A percentile compares a stretch with the other conserved stretches of the same genome.
These are phyloP conservation scores for Cactoblastis cactorum DNA, from an alignment of 2,888 invertebrate genomes.

Conservation along the genomic window DNA sequence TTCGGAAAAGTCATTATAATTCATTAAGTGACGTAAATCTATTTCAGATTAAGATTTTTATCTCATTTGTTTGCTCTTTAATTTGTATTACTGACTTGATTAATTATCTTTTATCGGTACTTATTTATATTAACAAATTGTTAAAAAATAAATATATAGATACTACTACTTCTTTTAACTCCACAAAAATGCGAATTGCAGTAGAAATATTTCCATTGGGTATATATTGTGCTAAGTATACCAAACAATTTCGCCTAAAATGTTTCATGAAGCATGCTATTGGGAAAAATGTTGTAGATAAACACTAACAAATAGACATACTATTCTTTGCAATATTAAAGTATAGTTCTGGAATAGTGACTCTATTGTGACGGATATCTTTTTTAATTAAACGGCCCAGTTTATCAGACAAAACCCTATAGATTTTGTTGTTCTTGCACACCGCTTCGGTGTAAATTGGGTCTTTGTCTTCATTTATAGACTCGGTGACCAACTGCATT, in stretches of 20 bases:
- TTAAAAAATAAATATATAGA: not conserved
- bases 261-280: constrained; percentile 30
- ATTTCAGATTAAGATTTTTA: not conserved
- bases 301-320: too few species aligned
- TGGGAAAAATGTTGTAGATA: constrained; percentile 24
- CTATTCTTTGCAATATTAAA: too few species aligned
- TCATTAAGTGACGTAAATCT: too few species aligned
- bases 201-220: constrained; percentile 11
- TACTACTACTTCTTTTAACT: too few species aligned
- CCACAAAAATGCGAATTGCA: constrained; percentile 10
- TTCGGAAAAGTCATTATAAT: too few species aligned
- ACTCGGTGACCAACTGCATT: not conserved
- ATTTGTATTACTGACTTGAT: not conserved
- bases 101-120: not conserved
- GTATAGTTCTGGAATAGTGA: too few species aligned
- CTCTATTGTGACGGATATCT: too few species aligned
- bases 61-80: not conserved
- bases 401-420: not conserved
- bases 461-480: constrained; percentile 13
- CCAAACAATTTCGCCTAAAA: constrained; percentile 31
- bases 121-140: not conserved
- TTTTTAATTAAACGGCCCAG: constrained; percentile 13
- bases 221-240: constrained; percentile 22
- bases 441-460: constrained; percentile 3
- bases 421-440: constrained; percentile 10